Conservation (phyloP, 2,888 invertebrate genomes). For the Ectropis crepuscularia region DNA sequence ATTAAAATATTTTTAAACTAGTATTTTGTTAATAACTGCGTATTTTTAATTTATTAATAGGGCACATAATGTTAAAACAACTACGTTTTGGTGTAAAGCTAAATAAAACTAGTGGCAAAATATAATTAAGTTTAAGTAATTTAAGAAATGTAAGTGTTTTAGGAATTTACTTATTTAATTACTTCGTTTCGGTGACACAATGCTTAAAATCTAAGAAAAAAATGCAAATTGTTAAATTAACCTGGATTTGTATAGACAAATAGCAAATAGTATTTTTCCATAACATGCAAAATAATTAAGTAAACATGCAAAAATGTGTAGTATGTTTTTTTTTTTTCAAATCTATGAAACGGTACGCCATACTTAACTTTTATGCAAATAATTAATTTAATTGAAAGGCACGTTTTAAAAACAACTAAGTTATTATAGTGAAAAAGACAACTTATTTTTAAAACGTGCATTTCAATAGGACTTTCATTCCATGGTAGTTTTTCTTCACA, state of each 20-base stretch:
- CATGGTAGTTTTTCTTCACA: too few relatives aligned
- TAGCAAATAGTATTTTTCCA: too few relatives aligned
- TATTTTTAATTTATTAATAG: conserved; percentile 52
- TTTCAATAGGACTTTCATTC: too few relatives aligned
- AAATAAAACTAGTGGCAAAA: conserved; percentile 79
- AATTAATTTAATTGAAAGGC: too few relatives aligned
- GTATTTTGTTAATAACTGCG: conserved; percentile 50
- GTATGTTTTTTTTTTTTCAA: too few relatives aligned
- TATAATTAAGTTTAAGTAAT: conserved; percentile 53
- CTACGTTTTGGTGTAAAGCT: conserved; percentile 83
- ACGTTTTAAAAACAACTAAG: too few relatives aligned
- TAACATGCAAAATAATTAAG: too few relatives aligned
- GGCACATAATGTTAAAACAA: conserved; percentile 59
- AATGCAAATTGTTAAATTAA: conserved; percentile 43
- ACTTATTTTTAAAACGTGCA: too few relatives aligned
- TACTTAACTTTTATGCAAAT: too few relatives aligned
- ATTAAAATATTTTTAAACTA: conserved; percentile 45
- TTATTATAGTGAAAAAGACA: too few relatives aligned
- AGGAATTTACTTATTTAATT: conserved; percentile 42
- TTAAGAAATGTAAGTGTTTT: conserved; percentile 44
- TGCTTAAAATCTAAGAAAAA: conserved; percentile 37
- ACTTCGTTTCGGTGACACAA: conserved; percentile 29
- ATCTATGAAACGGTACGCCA: too few relatives aligned
- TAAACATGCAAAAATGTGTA: too few relatives aligned
- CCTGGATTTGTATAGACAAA: neutral